phyloP scores from a whole-genome alignment of 2,113 vertebrate species.

The Cnemophilus loriae region DNA sequence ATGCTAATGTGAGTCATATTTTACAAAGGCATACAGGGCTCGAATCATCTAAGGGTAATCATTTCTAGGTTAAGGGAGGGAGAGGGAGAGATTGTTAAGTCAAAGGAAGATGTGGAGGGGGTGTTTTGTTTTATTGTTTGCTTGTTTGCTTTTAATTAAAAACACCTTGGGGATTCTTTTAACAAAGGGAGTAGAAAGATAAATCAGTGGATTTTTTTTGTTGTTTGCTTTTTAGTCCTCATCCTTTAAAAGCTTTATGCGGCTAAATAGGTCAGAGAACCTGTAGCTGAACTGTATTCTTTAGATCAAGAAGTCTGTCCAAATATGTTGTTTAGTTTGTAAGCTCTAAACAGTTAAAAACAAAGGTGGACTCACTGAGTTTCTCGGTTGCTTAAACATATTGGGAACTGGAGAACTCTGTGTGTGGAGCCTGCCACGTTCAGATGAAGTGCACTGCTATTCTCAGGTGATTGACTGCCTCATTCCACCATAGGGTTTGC shows the following conservation, averaged over 20 bases:
- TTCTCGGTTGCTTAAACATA: not conserved
- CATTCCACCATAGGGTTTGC: not conserved
- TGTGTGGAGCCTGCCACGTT: not conserved
- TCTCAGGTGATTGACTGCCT: not conserved
- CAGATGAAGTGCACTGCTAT: not conserved
- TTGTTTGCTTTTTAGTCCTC: slow-evolving; percentile 10
- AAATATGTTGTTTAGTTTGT: not conserved
- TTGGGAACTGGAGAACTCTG: not conserved
- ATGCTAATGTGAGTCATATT: slow-evolving; percentile 59
- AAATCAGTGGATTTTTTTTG: slow-evolving; percentile 29
- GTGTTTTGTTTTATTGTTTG: slow-evolving; percentile 60
- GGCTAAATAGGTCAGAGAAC: slow-evolving; percentile 31
- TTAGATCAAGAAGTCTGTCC: not conserved
- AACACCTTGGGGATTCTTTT: slow-evolving; percentile 37
- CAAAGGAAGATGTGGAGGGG: slow-evolving; percentile 53
- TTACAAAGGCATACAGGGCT: slow-evolving; percentile 48
- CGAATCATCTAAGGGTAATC: slow-evolving; percentile 35
- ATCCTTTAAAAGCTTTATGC: slow-evolving; percentile 24
- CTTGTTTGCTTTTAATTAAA: slow-evolving; percentile 51
- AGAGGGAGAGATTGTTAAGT: slow-evolving; percentile 2
- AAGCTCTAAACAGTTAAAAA: not conserved
- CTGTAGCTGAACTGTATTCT: not conserved
- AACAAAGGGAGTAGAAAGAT: slow-evolving; percentile 32
- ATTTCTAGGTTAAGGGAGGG: slow-evolving; percentile 8
- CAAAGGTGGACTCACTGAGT: not conserved